These are phyloP conservation scores for Drosophila anomelani DNA, from an alignment of 2,888 invertebrate genomes.

Conservation along the genomic window DNA sequence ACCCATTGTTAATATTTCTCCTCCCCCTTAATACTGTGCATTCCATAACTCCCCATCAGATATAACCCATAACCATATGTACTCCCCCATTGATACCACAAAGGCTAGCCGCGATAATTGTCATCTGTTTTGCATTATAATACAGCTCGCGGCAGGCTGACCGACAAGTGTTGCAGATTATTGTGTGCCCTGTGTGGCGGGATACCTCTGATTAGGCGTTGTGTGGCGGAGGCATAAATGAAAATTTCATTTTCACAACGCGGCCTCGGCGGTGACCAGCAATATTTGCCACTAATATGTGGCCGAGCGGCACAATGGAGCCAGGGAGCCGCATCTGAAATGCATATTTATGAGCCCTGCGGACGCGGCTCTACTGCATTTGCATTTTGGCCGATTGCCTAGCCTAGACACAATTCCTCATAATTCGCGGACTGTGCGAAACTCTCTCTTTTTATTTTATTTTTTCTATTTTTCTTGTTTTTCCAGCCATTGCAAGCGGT, in stretches of 20 bases:
- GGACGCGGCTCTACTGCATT: conserved; percentile 46
- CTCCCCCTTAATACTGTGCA: background rate
- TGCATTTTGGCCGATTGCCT: conserved; percentile 72
- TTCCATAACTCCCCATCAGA: conserved; percentile 19
- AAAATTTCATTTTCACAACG: conserved; percentile 57
- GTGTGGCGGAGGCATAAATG: conserved; percentile 45
- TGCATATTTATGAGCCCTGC: conserved; percentile 74
- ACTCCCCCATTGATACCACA: conserved; percentile 9
- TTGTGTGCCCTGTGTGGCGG: conserved; percentile 23
- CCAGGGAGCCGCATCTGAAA: conserved; percentile 55
- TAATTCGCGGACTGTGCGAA: conserved; percentile 64
- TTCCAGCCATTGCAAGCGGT: background rate
- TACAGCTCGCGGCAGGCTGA: conserved; percentile 15
- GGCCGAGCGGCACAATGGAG: conserved; percentile 53
- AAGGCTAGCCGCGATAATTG: conserved; percentile 45
- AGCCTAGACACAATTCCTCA: conserved; percentile 76
- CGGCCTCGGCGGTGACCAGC: conserved; percentile 55
- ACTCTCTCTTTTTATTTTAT: conserved; percentile 56
- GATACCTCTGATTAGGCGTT: conserved; percentile 27
- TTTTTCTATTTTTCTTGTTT: conserved; percentile 3
- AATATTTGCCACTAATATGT: conserved; percentile 73
- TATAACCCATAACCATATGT: background rate
- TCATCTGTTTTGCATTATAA: conserved; percentile 73
- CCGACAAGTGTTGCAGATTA: conserved; percentile 45
- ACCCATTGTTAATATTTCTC: too few species aligned